These are phyloP conservation scores for Notarius lentiginosus DNA, from an alignment of 2,113 vertebrate species.

Conservation along the genomic window DNA sequence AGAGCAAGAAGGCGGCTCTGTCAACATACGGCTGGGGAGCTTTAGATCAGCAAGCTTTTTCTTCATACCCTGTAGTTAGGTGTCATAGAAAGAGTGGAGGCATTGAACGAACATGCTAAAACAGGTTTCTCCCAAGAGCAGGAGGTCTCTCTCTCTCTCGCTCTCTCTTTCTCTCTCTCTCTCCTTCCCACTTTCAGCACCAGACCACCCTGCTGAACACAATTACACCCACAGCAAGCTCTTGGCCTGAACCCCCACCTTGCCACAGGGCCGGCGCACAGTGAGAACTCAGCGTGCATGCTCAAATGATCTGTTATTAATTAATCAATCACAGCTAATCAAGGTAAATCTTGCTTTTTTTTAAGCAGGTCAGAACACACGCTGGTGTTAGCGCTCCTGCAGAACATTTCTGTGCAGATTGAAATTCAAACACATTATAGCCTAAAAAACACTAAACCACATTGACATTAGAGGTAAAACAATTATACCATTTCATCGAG, in stretches of 20 bases:
- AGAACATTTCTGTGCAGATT: constrained; percentile 16
- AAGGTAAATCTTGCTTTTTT: constrained; percentile 58
- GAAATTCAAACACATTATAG: not conserved
- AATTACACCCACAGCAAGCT: constrained; percentile 58
- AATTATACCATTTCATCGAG: not conserved
- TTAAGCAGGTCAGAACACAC: constrained; percentile 61
- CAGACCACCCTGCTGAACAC: constrained; percentile 54
- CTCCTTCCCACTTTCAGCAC: constrained; percentile 45
- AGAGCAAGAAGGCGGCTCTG: constrained; percentile 18
- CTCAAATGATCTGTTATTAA: constrained; percentile 62
- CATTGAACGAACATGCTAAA: constrained; percentile 44
- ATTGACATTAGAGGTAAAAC: not conserved
- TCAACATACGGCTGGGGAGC: constrained; percentile 46
- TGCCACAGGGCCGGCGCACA: constrained; percentile 48
- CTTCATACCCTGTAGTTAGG: constrained; percentile 41
- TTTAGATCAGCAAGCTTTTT: constrained; percentile 39
- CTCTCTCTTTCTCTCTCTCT: constrained; percentile 29
- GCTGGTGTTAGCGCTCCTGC: constrained; percentile 41
- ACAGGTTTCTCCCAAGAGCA: constrained; percentile 56
- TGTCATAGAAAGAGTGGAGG: constrained; percentile 36
- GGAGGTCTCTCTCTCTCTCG: constrained; percentile 36
- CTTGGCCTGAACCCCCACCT: constrained; percentile 46
- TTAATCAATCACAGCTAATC: constrained; percentile 62
- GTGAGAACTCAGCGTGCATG: constrained; percentile 57
- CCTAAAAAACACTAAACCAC: not conserved